Percentiles rank a stretch among this genome's conserved stretches.
Conservation (phyloP, 2,113 vertebrate species). For the Sinocyclocheilus grahami region DNA sequence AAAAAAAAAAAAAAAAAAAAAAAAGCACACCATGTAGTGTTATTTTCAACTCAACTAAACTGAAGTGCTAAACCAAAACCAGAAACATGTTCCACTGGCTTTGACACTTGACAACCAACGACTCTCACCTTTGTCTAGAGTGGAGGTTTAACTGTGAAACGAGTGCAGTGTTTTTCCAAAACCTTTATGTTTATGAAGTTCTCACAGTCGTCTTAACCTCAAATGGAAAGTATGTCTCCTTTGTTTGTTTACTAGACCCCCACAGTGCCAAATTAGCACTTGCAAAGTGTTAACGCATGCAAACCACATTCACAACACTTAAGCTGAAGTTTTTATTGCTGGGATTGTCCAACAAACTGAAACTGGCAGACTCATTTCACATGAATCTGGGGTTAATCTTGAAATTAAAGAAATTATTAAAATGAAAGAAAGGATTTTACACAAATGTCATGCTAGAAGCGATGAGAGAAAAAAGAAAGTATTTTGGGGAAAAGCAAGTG, state of each 20-base stretch:
- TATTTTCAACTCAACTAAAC: neutral
- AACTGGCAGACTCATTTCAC: neutral
- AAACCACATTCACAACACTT: neutral
- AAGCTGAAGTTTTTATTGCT: neutral
- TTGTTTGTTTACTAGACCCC: neutral
- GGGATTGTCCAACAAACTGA: neutral
- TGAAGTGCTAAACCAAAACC: neutral
- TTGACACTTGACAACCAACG: neutral
- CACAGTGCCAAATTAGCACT: neutral
- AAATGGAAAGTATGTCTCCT: neutral
- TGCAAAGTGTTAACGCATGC: neutral
- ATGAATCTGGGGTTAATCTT: neutral
- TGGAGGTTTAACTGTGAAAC: neutral
- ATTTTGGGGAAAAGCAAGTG: neutral
- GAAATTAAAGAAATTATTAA: neutral
- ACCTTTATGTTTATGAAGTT: neutral
- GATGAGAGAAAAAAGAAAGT: neutral
- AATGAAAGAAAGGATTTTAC: neutral
- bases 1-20: neutral
- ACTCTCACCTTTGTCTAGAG: neutral
- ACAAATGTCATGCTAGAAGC: too few relatives aligned
- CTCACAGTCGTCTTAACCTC: constrained; percentile 1
- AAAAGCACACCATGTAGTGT: neutral
- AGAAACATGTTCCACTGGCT: neutral
- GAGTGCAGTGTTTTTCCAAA: neutral